Percentiles rank a stretch among this genome's conserved stretches.
Evolutionary conservation across 2,888 invertebrate species (phyloP).

Genomic region (Lepidochitona cinerea): DNA sequence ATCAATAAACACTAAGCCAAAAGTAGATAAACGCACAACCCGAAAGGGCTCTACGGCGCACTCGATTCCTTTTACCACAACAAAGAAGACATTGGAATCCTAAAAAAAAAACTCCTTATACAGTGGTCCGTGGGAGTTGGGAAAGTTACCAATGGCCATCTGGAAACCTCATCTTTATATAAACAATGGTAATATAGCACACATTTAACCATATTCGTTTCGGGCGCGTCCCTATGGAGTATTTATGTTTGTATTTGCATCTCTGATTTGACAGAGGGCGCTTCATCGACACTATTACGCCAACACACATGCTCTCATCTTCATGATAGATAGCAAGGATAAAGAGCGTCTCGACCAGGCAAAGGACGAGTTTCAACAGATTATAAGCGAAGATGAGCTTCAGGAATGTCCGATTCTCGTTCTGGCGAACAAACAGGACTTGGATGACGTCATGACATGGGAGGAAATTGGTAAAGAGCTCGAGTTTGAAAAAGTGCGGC

Average conservation of each 20-base stretch:
- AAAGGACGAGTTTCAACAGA: constrained; percentile 27
- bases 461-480: constrained; percentile 33
- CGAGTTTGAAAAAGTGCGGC: too few species aligned
- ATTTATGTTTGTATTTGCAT: not conserved
- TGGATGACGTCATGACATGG: constrained; percentile 29
- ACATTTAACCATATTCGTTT: not conserved
- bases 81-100: too few species aligned
- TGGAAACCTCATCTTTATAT: too few species aligned
- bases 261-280: constrained; percentile 29
- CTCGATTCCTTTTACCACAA: too few species aligned
- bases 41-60: too few species aligned
- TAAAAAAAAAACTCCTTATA: too few species aligned
- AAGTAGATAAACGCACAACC: too few species aligned
- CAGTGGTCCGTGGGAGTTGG: too few species aligned
- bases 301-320: constrained; percentile 40
- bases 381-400: constrained; percentile 32
- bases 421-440: constrained; percentile 52
- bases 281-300: constrained; percentile 41
- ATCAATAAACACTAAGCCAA: too few species aligned
- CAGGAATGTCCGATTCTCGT: constrained; percentile 28
- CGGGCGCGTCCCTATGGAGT: too few species aligned
- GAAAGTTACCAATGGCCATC: too few species aligned
- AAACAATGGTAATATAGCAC: not conserved
- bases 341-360: constrained; percentile 38
- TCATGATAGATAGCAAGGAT: constrained; percentile 48